Conservation (phyloP, 2,797 vertebrate species). For the Diglossa cyanea region DNA sequence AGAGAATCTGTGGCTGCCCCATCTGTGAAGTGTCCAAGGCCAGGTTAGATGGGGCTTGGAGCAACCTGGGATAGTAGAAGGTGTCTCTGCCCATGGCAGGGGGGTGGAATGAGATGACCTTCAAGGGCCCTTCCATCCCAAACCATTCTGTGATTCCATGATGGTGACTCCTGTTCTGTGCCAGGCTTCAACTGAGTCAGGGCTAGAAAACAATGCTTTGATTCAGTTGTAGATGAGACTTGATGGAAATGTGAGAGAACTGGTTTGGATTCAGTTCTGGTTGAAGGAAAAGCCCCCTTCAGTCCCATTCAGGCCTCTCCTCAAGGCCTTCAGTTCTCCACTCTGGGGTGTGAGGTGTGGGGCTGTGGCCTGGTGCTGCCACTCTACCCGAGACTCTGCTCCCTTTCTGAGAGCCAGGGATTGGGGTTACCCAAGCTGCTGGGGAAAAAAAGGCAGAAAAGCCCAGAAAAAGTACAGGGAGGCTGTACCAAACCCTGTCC, state of each 20-base stretch:
- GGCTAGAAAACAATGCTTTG: neutral
- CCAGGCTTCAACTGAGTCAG: neutral
- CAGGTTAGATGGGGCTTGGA: neutral
- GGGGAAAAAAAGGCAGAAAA: neutral
- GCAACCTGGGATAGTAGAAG: neutral
- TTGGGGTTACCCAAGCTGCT: neutral
- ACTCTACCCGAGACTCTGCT: neutral
- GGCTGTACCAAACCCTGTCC: neutral
- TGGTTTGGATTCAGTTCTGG: neutral
- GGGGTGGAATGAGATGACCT: neutral
- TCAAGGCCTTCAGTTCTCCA: neutral
- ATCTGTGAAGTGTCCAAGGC: neutral
- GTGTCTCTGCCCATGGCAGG: neutral
- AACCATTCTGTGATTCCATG: neutral
- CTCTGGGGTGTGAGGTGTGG: fast-evolving
- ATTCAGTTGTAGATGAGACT: neutral
- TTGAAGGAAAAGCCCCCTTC: neutral
- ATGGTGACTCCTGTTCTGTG: neutral
- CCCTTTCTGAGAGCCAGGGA: neutral
- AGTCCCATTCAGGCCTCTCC: neutral
- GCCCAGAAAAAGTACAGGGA: neutral
- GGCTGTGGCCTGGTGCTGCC: neutral
- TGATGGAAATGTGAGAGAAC: neutral
- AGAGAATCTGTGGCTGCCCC: neutral
- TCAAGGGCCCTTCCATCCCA: neutral